Conservation (phyloP, 2,888 invertebrate species). For the Thymelicus lineola region DNA sequence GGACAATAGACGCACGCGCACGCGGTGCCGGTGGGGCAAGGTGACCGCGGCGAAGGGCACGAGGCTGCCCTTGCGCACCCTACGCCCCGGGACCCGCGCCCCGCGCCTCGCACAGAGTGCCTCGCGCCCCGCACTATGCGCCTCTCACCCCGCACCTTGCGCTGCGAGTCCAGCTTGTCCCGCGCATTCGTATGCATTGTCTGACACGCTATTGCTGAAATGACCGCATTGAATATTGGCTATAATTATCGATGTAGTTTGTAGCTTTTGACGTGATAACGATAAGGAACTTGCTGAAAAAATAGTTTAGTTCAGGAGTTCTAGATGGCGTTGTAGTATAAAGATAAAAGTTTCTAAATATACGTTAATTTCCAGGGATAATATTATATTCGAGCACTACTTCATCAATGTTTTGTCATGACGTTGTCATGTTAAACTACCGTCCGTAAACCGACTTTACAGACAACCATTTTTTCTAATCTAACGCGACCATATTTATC, state of each 20-base stretch:
- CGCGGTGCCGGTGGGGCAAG: slow-evolving; percentile 72
- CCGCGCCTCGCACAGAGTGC: slow-evolving; percentile 43
- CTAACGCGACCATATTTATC: too few species aligned
- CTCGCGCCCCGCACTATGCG: slow-evolving; percentile 25
- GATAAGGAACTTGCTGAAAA: too few species aligned
- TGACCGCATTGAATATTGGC: slow-evolving; percentile 55
- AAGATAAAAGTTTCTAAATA: too few species aligned
- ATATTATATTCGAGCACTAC: too few species aligned
- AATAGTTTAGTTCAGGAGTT: too few species aligned
- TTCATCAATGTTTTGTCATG: too few species aligned
- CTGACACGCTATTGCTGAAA: slow-evolving; percentile 76
- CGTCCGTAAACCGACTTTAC: too few species aligned
- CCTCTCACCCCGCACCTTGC: slow-evolving; percentile 47
- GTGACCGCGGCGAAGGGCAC: slow-evolving; percentile 82
- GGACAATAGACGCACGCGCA: slow-evolving; percentile 80
- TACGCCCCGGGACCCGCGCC: slow-evolving; percentile 53
- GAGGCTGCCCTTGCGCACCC: slow-evolving; percentile 72
- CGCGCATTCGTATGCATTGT: slow-evolving; percentile 69
- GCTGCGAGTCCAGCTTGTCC: slow-evolving; percentile 40
- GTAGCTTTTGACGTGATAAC: too few species aligned
- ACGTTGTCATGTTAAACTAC: too few species aligned
- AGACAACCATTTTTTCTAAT: too few species aligned
- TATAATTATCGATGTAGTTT: slow-evolving; percentile 41
- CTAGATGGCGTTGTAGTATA: too few species aligned
- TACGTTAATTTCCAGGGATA: too few species aligned